phyloP scores from a whole-genome alignment of 64 coral and sea anemone species.

The Orbicella faveolata region DNA sequence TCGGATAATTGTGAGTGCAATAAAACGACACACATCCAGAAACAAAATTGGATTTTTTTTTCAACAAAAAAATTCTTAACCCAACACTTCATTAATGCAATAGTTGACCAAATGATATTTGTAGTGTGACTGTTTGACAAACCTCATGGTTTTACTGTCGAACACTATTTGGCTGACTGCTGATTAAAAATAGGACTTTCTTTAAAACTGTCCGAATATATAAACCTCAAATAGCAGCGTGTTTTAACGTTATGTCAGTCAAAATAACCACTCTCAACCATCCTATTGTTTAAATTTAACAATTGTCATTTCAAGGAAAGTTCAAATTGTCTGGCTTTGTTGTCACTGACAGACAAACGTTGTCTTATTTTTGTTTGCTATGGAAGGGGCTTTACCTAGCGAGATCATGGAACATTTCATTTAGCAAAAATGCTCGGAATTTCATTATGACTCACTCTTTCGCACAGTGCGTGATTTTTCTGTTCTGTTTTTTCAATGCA shows the following conservation, averaged over 20 bases:
- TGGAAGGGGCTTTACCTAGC: not conserved
- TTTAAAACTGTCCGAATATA: no score
- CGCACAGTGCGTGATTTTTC: not conserved
- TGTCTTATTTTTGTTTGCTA: not conserved
- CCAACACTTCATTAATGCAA: no score
- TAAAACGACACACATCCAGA: no score
- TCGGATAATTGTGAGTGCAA: no score
- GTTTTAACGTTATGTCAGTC: not conserved
- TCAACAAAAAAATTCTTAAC: no score
- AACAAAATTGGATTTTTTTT: no score
- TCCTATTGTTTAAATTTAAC: not conserved
- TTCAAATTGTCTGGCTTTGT: not conserved
- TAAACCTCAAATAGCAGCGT: not conserved
- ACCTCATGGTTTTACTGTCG: not conserved
- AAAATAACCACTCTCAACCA: not conserved
- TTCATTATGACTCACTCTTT: not conserved
- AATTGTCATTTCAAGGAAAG: not conserved
- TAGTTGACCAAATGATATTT: no score
- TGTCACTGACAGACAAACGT: not conserved
- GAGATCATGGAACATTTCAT: no score
- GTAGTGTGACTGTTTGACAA: not conserved
- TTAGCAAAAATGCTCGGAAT: not conserved
- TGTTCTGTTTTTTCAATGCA: not conserved
- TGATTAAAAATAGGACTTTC: not conserved
- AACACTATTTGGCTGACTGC: not conserved